These are phyloP conservation scores for Xenopus tropicalis DNA, from an alignment of 2,113 vertebrate species.

Conservation along the genomic window UCB_Xtro_10.0 CM004444.2:50254501-50255000, in stretches of 20 bases:
- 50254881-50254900: slow-evolving; percentile 20
- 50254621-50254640: no score
- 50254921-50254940: slow-evolving; percentile 14
- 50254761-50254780: slow-evolving; percentile 29
- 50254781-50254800: slow-evolving; percentile 22
- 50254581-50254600: no score
- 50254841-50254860: slow-evolving; percentile 37
- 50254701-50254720: background rate
- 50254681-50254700: no score
- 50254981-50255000: background rate
- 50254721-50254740: slow-evolving; percentile 35
- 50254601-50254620: no score
- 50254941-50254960: slow-evolving; percentile 13
- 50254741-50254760: slow-evolving; percentile 8
- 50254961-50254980: slow-evolving; percentile 9
- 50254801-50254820: slow-evolving; percentile 35
- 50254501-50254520: no score
- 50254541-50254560: no score
- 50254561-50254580: no score
- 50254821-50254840: slow-evolving; percentile 27
- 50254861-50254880: slow-evolving; percentile 30
- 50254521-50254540: no score
- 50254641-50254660: no score
- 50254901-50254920: background rate
- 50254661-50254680: no score